Conservation (phyloP, 2,888 invertebrate species). For the Leucoptera coffeella region DNA sequence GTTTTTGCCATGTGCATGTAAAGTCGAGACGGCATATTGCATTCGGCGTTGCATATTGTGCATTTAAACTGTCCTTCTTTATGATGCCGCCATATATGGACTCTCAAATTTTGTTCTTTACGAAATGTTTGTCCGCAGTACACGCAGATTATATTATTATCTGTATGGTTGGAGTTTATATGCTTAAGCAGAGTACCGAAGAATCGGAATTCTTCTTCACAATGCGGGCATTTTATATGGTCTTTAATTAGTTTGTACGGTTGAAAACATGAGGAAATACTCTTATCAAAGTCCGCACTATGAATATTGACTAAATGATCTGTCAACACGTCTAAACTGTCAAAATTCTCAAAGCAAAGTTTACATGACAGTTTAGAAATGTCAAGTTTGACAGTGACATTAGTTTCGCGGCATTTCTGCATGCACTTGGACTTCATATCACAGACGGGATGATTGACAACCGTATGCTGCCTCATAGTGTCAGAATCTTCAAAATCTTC, state of each 20-base stretch:
- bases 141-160: constrained; percentile 40
- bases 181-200: constrained; percentile 39
- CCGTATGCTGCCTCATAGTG: constrained; percentile 28
- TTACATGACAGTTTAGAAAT: constrained; percentile 32
- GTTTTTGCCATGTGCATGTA: constrained; percentile 42
- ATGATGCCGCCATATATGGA: constrained; percentile 40
- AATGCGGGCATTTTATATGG: constrained; percentile 33
- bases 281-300: constrained; percentile 30
- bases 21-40: constrained; percentile 35
- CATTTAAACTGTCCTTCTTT: constrained; percentile 36
- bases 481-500: constrained; percentile 39
- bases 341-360: constrained; percentile 28
- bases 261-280: constrained; percentile 33
- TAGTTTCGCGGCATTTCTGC: constrained; percentile 33
- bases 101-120: constrained; percentile 34
- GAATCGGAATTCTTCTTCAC: constrained; percentile 31
- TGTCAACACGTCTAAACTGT: constrained; percentile 22
- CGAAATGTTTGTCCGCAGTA: constrained; percentile 39
- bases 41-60: constrained; percentile 28
- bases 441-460: constrained; percentile 29
- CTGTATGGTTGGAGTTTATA: constrained; percentile 35
- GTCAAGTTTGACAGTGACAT: constrained; percentile 39
- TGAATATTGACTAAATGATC: constrained; percentile 35
- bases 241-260: constrained; percentile 33
- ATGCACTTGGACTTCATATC: constrained; percentile 36